phyloP scores from a whole-genome alignment of 2,888 invertebrate genomes.

The Caenorhabditis sp. region DNA sequence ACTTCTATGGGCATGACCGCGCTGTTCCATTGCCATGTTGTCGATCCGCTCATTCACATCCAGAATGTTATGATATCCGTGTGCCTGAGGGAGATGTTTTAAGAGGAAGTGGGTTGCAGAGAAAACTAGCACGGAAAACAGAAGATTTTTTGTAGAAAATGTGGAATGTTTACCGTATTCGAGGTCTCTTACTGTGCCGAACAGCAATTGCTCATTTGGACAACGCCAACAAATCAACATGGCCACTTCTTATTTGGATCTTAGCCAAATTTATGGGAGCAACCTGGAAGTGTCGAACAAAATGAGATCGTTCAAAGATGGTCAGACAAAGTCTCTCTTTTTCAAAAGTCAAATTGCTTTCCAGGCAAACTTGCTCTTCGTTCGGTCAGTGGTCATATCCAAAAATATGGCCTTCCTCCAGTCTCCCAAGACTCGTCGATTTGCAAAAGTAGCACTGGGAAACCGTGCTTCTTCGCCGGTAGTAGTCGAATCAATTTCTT shows the following conservation, averaged over 20 bases:
- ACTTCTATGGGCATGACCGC: slow-evolving; percentile 72
- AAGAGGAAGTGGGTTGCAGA: not conserved
- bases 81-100: slow-evolving; percentile 76
- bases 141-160: slow-evolving; percentile 14
- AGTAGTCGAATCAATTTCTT: slow-evolving; percentile 47
- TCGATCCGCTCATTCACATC: slow-evolving; percentile 48
- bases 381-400: slow-evolving; percentile 37
- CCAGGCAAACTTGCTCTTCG: slow-evolving; percentile 47
- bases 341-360: not conserved
- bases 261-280: slow-evolving; percentile 87
- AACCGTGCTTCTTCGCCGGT: slow-evolving; percentile 56
- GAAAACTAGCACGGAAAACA: no score
- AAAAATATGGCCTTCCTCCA: slow-evolving; percentile 36
- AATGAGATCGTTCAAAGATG: slow-evolving; percentile 78
- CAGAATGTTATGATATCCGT: slow-evolving; percentile 64
- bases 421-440: slow-evolving; percentile 21
- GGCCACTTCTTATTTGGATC: slow-evolving; percentile 83
- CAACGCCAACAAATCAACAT: slow-evolving; percentile 88
- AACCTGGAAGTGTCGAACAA: slow-evolving; percentile 82
- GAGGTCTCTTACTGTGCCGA: slow-evolving; percentile 60
- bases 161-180: slow-evolving; percentile 62
- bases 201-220: slow-evolving; percentile 66
- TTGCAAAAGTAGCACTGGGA: slow-evolving; percentile 27
- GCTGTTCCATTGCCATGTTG: slow-evolving; percentile 75
- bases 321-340: not conserved